Evolutionary conservation across 2,888 invertebrate genomes (phyloP), one percentile per base, ranked within the genome.

Genomic region (Xanthorhoe spadicearia): DNA sequence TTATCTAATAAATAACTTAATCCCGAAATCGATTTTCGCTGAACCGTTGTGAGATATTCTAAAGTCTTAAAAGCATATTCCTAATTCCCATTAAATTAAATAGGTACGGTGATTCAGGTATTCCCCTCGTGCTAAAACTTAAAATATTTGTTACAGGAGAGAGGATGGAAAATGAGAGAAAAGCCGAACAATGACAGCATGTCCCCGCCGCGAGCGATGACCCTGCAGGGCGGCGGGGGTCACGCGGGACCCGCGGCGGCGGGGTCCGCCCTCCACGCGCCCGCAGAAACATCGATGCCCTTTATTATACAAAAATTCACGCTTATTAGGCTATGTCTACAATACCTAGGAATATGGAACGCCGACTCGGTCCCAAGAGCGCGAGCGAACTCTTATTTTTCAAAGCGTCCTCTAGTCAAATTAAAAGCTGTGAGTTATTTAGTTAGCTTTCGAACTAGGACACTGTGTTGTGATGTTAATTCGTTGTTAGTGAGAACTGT

Each of bases 401-500:
- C 91, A 92, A 92, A 92, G 86, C 91, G 91, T 84, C 92, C 93
- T 78, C 87, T 90, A 86, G 92, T 93, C 81, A 93, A 92, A 87
- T 93, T 93, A 92, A 93, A 93, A 93, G 81, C 79, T 75, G 80
- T 82, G 78, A 80, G 79, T 78, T 79, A 80, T 79, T 77, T 83
- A 78, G 77, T 84, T 81, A 82, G 80, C 75, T 87, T 87, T 85
- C 90, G 92, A 92, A 93, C 91, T 91, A 92, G 89, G 81, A 88
- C 84, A 85, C 79, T 88, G 81, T 85, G 76, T 85, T 86, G 80
- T 85, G 80, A 82, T 86, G 82, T 89, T 87, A 88, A 85, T 79
- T 87, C 85, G 81, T 89, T 88, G 77, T 87, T 92, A 90, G 88
- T 89, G 78, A 87, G 87, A 84, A 85, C 89, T 79, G 80, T 92